Evolutionary conservation across 1,140 invertebrate species (phyloP).

Genomic region (Nephotettix cincticeps): DNA sequence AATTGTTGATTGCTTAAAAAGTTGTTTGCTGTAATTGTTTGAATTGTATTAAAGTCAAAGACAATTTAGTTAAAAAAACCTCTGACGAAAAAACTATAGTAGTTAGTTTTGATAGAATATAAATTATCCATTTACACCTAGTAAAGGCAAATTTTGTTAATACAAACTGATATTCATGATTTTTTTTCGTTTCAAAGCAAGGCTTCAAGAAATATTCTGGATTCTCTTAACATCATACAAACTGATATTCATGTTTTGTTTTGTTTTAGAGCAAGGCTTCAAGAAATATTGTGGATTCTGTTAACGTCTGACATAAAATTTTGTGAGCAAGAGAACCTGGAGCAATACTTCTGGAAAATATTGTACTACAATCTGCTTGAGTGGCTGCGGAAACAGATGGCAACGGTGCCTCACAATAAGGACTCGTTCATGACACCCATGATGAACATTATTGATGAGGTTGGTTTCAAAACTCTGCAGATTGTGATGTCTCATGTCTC

Average conservation of each 20-base stretch:
- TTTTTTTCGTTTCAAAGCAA: constrained; percentile 49
- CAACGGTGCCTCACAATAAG: constrained; percentile 52
- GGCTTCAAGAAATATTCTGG: constrained; percentile 70
- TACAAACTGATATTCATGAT: too few relatives aligned
- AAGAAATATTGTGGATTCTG: constrained; percentile 70
- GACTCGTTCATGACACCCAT: constrained; percentile 65
- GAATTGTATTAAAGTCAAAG: too few relatives aligned
- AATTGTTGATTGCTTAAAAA: too few relatives aligned
- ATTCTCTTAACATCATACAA: constrained; percentile 65
- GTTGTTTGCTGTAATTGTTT: too few relatives aligned
- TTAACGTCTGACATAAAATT: constrained; percentile 83
- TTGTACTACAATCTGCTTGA: constrained; percentile 91
- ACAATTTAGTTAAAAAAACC: too few relatives aligned
- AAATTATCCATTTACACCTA: neutral
- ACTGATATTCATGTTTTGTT: too few relatives aligned
- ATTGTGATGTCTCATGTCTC: too few relatives aligned
- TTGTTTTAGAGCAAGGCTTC: constrained; percentile 56
- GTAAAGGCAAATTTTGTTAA: neutral
- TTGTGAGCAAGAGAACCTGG: constrained; percentile 84
- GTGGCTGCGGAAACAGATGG: constrained; percentile 66
- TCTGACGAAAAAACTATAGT: too few relatives aligned
- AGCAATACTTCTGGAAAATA: constrained; percentile 90
- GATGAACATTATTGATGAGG: constrained; percentile 73
- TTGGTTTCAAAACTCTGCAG: constrained; percentile 33
- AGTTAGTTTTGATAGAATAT: neutral